Evolutionary conservation across 1,140 invertebrate genomes (phyloP), one percentile per base, ranked within the genome.

Genomic region (Diorhabda carinulata): DNA sequence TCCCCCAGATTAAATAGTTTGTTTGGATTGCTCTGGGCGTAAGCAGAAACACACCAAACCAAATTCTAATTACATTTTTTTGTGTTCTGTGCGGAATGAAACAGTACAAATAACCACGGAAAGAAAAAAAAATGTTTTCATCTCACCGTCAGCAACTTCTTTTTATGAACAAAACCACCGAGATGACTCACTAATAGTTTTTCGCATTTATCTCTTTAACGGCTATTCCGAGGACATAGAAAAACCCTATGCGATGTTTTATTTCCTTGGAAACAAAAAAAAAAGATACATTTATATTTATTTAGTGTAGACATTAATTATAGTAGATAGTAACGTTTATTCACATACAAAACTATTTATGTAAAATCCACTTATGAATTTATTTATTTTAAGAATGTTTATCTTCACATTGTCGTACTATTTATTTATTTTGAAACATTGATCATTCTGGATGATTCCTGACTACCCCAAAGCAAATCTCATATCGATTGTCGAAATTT

Each of bases 101-200:
- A n/a, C 6, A 52, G 47, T 52, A 52, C 47, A 52, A 52, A 52
- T 52, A 52, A 52, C 47, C 47, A 4, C 6, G 6, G 47, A 52
- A n/a, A 52, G n/a, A n/a, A 25, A 52, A 52, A 52, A 52, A 52
- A 52, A 2, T 52, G 6, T 52, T 4, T 4, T 8, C 47, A 3
- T 8, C n/a, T 52, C 47, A 8, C 6, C 47, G 47, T 52, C 47
- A 52, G 47, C 47, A 52, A n/a, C 47, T 52, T 52, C 47, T 52
- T 52, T 52, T 52, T 52, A 52, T 52, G 47, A n/a, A 52, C 47
- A 52, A 52, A 52, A 52, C 47, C 47, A 8, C 47, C 47, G 47
- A 52, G 47, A 52, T 52, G 47, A 52, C 47, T 52, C 47, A 52
- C 47, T 52, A 52, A 52, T 52, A 52, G 47, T 52, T 52, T 52